Conservation (phyloP, 2,888 invertebrate species). For the Sipunculus nudus region DNA sequence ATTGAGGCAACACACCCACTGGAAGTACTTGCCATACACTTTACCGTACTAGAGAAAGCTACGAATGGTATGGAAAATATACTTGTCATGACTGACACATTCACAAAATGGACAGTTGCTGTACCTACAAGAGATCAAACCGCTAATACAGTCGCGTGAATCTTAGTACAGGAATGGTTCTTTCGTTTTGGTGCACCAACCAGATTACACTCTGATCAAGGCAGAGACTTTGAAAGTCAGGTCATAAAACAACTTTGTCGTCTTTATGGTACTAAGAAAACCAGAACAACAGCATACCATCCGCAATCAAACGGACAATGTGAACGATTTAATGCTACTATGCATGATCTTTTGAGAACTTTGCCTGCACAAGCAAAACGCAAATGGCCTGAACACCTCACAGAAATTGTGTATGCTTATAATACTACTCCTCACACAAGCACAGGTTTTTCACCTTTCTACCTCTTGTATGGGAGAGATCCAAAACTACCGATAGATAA, state of each 20-base stretch:
- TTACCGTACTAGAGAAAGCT: too few relatives aligned
- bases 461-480: conserved; percentile 23
- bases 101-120: too few relatives aligned
- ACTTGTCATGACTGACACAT: too few relatives aligned
- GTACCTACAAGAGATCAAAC: conserved; percentile 24
- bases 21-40: too few relatives aligned
- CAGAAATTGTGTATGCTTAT: conserved; percentile 24
- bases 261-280: conserved; percentile 27
- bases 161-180: conserved; percentile 25
- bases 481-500: conserved; percentile 22
- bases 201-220: conserved; percentile 22
- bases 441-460: conserved; percentile 18
- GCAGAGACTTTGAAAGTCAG: conserved; percentile 13
- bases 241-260: conserved; percentile 23
- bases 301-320: conserved; percentile 20
- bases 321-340: conserved; percentile 28
- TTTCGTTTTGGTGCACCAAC: conserved; percentile 16
- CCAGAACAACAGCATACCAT: conserved; percentile 23
- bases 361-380: conserved; percentile 28
- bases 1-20: too few relatives aligned
- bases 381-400: conserved; percentile 30
- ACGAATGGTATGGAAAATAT: too few relatives aligned
- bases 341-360: conserved; percentile 31
- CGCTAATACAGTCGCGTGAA: conserved; percentile 17
- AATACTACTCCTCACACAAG: conserved; percentile 19